Base-by-base conservation (phyloP, 2,888 invertebrate genomes). In the Sussaba pulchella region DNA sequence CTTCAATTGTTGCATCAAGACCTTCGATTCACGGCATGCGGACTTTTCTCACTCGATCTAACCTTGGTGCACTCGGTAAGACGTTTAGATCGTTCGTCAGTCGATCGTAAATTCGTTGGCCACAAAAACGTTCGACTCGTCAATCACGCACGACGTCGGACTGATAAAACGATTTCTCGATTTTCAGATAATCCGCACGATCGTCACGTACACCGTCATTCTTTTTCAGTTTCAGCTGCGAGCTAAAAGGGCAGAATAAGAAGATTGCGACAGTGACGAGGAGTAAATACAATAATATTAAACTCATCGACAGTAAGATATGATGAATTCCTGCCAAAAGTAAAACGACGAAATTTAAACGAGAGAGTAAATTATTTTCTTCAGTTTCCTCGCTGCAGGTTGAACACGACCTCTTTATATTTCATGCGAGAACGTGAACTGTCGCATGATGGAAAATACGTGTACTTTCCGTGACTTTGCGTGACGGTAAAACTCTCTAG, bases 61-160 rank as follows among this genome's bases (percentile, higher is more conserved):
- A 70, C 57, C 1, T 41, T 78, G 9, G 39, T 78, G 14, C 74
- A 69, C 41, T 78, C 78, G 26, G 78, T 78, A 9, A 78, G 78
- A 59, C 19, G 12, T 5, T 52, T 12, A 0, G 12, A 24, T 2
- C 19, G 17, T 19, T 52, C 17, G 12, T 10, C 4, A 43, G 2
- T 41, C 36, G 5, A 47, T 63, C 31, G 2, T 31, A 31, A 21
- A 12, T 24, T 52, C 12, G 12, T 3, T 12, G 19, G 9, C 19
- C 2, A 8, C 10, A 21, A 21, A 10, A 52, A 52, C 17, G 50
- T 14, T 24, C 50, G 14, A 61, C 50, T 17, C 31, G 1, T 50
- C 19, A n/a, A 31, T 73, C 24, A 2, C 19, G 12, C 24, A 2
- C 19, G 12, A n/a, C 21, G 1, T 19, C 2, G 0, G 39, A 54